Base-by-base conservation (phyloP, 2,113 vertebrate genomes). In the Pitta sordida region DNA sequence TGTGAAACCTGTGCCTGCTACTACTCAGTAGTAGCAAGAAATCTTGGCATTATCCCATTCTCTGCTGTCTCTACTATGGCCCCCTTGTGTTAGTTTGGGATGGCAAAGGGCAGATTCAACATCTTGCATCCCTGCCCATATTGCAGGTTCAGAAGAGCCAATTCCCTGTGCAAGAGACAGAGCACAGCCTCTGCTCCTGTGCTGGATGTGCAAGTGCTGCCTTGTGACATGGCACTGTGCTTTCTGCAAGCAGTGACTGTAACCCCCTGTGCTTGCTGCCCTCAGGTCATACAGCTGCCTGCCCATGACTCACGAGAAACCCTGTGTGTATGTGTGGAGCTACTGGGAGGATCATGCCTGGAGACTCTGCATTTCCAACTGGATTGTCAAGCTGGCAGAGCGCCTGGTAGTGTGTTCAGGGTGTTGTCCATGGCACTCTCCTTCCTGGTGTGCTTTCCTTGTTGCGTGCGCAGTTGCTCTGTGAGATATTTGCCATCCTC, bases 311-410 rank as follows among this genome's bases (percentile, higher is more conserved):
- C 98, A 95, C 14, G 96, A 94, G 44, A 99, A 99, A 70, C 99
- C 99, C 6, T 99, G 99, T 3, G 70, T 99, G 51, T 97, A 94
- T 2, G 83, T 99, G 37, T 98, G 99, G 99, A 98, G 97, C 96
- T 97, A 97, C 94, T 99, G 98, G 97, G 99, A 99, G 92, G 98
- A 99, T 93, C 98, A 99, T 86, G 96, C 97, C 16, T 99, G 99
- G 97, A 98, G 99, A 55, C 97, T 99, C 49, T 97, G 97, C 93
- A 98, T 98, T 96, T 98, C 97, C 77, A 99, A 99, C 97, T 97
- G 98, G 96, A 97, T 99, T 83, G 95, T 81, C 94, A 99, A 99
- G 96, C 98, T 99, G 96, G 98, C 98, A 0, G 98, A 99, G 93
- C 97, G 99, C 65, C 98, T 99, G 98, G 99, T 99, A 96, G 96